Evolutionary conservation across 2,797 vertebrate species (phyloP), one percentile per base, ranked within the genome.

Genomic region (Notamacropus eugenii): DNA sequence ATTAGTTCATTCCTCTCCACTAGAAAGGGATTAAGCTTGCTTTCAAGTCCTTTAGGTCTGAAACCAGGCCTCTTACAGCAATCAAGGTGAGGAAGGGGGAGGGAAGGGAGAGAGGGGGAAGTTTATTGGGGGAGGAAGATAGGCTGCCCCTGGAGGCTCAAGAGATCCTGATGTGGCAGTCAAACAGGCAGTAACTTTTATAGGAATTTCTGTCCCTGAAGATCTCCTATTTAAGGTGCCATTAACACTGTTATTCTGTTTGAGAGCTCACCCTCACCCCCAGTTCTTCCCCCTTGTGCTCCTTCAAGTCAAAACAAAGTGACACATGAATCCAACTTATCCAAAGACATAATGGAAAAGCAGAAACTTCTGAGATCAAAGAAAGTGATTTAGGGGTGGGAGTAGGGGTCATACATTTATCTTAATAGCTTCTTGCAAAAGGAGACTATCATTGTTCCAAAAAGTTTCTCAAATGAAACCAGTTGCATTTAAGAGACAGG

Each of bases 21-120:
- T 82, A 56, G 13, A 57, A 55, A 95, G 91, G 87, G 94, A 97
- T 93, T 93, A 93, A 96, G 94, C 56, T 31, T 50, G 91, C 93
- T 97, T 97, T 96, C 93, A 97, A 95, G 95, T 93, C 96, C 93
- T 92, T 0, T 4, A 95, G 93, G 91, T 56, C 67, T 91, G 92
- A 52, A 31, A 14, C 0, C 8, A 91, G 56, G 92, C 62, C 54
- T 0, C 40, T 11, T 27, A 82, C 0, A 82, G 74, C 40, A 87
- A 87, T 87, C 74, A 46, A 87, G 40, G 74, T 87, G 54, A 52
- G 29, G 58, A 8, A 50, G 14, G 19, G 55, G 16, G 19, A 22
- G 12, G 12, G 46, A n/a, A n/a, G 4, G 5, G 5, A 34, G 19
- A 56, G 3, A 1, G 46, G 91, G 90, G 67, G 55, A 54, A 52